phyloP scores from a whole-genome alignment of 2,797 vertebrate species.

The Tapirus indicus region DNA sequence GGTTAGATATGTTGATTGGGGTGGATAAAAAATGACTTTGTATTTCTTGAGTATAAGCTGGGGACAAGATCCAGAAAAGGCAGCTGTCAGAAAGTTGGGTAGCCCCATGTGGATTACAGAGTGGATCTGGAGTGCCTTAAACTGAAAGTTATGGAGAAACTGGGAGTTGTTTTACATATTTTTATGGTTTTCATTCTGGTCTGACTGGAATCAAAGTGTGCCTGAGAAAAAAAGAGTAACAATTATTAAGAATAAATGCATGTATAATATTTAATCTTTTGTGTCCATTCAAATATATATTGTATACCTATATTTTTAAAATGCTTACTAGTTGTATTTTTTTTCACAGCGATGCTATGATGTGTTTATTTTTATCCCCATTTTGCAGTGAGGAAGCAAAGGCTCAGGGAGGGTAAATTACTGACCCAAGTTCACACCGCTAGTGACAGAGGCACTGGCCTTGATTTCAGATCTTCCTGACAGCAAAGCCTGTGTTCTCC shows the following conservation, averaged over 20 bases:
- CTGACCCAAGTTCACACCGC: neutral
- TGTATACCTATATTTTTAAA: neutral
- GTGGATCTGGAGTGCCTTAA: neutral
- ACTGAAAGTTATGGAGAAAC: neutral
- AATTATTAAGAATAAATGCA: neutral
- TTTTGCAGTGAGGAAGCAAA: neutral
- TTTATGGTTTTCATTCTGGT: neutral
- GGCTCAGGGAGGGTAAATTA: neutral
- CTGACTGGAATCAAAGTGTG: neutral
- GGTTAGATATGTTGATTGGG: neutral
- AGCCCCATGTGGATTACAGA: neutral
- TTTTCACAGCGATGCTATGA: neutral
- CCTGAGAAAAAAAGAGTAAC: neutral
- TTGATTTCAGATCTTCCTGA: neutral
- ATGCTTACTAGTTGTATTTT: neutral
- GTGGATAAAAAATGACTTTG: neutral
- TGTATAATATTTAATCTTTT: neutral
- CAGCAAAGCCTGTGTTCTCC: neutral
- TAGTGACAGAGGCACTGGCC: neutral
- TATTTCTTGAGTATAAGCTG: neutral
- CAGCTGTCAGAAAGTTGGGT: neutral
- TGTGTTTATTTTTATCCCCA: neutral
- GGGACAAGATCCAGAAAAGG: neutral
- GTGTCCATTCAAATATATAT: neutral
- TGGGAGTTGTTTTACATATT: neutral